A percentile compares a stretch with the other conserved stretches of the same genome.
These are phyloP conservation scores for Trissoscelio sp. DNA, from an alignment of 2,888 invertebrate species.

Conservation along the genomic window DNA sequence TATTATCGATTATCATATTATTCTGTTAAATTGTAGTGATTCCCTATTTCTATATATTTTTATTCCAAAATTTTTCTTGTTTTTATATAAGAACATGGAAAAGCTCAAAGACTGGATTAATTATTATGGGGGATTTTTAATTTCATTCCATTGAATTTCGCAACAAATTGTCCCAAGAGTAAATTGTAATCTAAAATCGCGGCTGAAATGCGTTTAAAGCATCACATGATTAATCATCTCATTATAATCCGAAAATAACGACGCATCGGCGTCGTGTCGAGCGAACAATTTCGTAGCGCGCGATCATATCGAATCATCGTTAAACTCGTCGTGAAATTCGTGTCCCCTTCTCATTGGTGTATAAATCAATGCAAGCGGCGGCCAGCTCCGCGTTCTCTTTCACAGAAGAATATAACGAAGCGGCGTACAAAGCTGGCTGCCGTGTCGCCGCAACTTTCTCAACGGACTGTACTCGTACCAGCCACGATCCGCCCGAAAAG, in stretches of 20 bases:
- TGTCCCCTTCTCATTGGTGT: constrained; percentile 63
- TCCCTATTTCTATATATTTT: too few relatives aligned
- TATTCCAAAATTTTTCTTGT: too few relatives aligned
- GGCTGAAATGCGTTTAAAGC: not conserved
- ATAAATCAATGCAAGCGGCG: constrained; percentile 67
- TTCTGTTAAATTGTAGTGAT: too few relatives aligned
- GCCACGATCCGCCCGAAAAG: constrained; percentile 70
- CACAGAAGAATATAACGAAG: constrained; percentile 67
- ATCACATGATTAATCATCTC: constrained; percentile 12
- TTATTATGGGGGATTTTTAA: too few relatives aligned
- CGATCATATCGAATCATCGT: constrained; percentile 61
- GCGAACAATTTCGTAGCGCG: constrained; percentile 36
- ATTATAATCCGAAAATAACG: constrained; percentile 9
- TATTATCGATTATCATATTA: too few relatives aligned
- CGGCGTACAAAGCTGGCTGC: constrained; percentile 29
- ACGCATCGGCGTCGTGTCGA: constrained; percentile 4
- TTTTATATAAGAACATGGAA: too few relatives aligned
- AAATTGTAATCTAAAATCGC: not conserved
- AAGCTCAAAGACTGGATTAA: too few relatives aligned
- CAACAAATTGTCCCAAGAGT: not conserved
- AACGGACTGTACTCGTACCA: constrained; percentile 67
- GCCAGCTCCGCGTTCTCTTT: constrained; percentile 65
- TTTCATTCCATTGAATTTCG: too few relatives aligned
- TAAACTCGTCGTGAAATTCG: constrained; percentile 61
- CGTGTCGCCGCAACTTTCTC: constrained; percentile 53